These are phyloP conservation scores for Pelobates cultripes DNA, from an alignment of 2,797 vertebrate genomes.

Conservation along the genomic window DNA sequence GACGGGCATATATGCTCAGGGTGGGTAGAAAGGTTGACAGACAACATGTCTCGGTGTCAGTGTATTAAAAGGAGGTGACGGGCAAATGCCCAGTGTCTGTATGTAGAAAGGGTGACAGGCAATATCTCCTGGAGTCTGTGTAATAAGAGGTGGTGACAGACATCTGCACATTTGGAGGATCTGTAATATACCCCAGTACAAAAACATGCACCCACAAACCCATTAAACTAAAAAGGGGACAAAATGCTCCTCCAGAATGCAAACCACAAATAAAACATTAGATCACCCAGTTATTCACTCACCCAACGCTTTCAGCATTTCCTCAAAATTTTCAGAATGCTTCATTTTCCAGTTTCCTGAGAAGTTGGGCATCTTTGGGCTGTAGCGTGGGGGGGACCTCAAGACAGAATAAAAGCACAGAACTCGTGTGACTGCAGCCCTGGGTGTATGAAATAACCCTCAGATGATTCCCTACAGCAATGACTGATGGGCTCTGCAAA, in stretches of 20 bases:
- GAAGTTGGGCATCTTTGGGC: conserved; percentile 78
- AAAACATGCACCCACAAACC: no score
- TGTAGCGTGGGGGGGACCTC: neutral
- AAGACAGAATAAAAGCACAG: neutral
- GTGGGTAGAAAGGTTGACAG: no score
- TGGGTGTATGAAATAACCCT: neutral
- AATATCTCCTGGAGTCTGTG: neutral
- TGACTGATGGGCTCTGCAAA: neutral
- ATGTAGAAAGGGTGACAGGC: neutral
- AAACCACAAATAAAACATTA: neutral
- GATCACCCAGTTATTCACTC: conserved; percentile 62
- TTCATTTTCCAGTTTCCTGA: conserved; percentile 92
- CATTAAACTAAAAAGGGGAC: neutral
- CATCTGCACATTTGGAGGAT: no score
- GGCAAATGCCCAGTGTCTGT: neutral
- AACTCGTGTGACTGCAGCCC: neutral
- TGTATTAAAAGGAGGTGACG: neutral
- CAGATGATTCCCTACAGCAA: neutral
- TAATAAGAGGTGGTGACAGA: neutral
- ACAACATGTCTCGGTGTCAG: neutral
- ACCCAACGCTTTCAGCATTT: conserved; percentile 87
- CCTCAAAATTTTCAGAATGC: conserved; percentile 90
- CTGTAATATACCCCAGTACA: no score
- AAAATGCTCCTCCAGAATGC: neutral
- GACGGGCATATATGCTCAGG: no score